Percentiles rank a stretch among this genome's conserved stretches.
phyloP scores from a whole-genome alignment of 1,140 invertebrate species.

The Plutomurus gul region DNA sequence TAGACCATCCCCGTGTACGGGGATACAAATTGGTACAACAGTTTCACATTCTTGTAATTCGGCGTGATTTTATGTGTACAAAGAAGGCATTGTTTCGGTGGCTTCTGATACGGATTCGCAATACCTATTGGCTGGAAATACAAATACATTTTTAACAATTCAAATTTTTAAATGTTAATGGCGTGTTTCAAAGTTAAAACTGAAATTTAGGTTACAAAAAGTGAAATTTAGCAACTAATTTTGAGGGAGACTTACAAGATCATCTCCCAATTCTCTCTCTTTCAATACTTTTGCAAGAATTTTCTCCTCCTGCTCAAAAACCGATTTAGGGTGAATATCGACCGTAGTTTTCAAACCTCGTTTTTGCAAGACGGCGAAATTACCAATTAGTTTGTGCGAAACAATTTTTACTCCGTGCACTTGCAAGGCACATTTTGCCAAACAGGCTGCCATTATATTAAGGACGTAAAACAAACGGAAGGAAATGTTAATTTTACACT shows the following conservation, averaged over 20 bases:
- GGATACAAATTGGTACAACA: conserved; percentile 94
- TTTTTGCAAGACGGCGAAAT: background rate
- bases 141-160: conserved; percentile 3
- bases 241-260: conserved; percentile 38
- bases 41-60: conserved; percentile 88
- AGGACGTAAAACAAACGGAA: no score
- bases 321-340: conserved; percentile 46
- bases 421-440: background rate
- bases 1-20: conserved; percentile 89
- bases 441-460: background rate
- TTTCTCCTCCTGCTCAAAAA: conserved; percentile 46
- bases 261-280: conserved; percentile 32
- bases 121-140: conserved; percentile 66
- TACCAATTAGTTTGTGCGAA: background rate
- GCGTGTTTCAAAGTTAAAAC: background rate
- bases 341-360: conserved; percentile 43
- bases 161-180: background rate
- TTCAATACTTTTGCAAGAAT: conserved; percentile 50
- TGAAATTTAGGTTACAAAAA: background rate
- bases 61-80: conserved; percentile 81
- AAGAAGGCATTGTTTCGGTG: conserved; percentile 77
- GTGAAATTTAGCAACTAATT: background rate
- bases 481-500: no score
- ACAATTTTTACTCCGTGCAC: background rate
- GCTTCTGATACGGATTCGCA: conserved; percentile 81